Evolutionary conservation across 2,113 vertebrate species (phyloP).

Genomic region (Hemicordylus capensis): DNA sequence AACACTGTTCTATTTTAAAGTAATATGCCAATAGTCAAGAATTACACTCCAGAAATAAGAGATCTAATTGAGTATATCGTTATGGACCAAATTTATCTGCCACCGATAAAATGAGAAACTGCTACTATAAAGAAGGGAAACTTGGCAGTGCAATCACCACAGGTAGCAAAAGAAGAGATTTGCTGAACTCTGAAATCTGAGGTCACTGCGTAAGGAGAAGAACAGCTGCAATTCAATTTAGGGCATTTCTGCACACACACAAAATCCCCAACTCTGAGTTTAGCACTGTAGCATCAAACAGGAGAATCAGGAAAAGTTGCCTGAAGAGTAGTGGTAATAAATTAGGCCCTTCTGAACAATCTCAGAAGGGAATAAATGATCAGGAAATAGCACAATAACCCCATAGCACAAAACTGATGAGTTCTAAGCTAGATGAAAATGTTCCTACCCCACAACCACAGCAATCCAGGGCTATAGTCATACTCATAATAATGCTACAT

Average conservation of each 20-base stretch:
- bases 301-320: not conserved
- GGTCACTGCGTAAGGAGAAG: not conserved
- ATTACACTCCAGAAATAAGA: constrained; percentile 4
- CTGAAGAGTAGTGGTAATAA: not conserved
- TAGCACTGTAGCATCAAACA: not conserved
- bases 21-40: constrained; percentile 10
- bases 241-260: not conserved
- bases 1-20: constrained; percentile 28
- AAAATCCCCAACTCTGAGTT: not conserved
- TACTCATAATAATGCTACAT: no score
- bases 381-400: not conserved
- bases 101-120: constrained; percentile 1
- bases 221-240: not conserved
- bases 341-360: not conserved
- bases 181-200: not conserved
- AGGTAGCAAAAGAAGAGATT: not conserved
- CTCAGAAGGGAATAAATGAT: not conserved
- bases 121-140: constrained; percentile 22
- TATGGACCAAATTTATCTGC: constrained; percentile 8
- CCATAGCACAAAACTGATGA: not conserved
- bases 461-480: no score
- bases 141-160: not conserved
- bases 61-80: not conserved
- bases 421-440: no score
- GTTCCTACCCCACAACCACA: no score